These are phyloP conservation scores for Amphiprion percula DNA, from an alignment of 2,113 vertebrate genomes.

Conservation along the genomic window DNA sequence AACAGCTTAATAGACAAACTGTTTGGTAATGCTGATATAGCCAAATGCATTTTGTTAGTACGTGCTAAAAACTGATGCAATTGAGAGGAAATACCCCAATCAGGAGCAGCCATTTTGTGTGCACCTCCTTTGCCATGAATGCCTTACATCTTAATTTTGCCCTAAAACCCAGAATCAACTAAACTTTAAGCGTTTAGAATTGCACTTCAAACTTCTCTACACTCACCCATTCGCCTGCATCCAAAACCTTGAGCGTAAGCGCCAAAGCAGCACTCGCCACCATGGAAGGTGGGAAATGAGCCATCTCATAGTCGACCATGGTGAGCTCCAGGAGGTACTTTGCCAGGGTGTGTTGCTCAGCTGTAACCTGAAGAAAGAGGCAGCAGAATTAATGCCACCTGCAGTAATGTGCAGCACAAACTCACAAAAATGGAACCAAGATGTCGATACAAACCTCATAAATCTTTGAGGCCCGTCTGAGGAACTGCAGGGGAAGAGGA, in stretches of 20 bases:
- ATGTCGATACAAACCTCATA: constrained; percentile 79
- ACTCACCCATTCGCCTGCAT: constrained; percentile 87
- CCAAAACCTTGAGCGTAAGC: constrained; percentile 86
- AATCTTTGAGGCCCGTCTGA: constrained; percentile 87
- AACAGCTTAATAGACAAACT: too few relatives aligned
- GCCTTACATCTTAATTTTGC: too few relatives aligned
- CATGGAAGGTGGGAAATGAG: constrained; percentile 88
- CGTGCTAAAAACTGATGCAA: too few relatives aligned
- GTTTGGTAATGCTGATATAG: too few relatives aligned
- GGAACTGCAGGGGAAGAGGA: constrained; percentile 88
- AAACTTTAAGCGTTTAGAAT: too few relatives aligned
- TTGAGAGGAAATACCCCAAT: too few relatives aligned
- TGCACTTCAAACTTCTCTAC: background rate
- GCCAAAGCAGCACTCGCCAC: constrained; percentile 88
- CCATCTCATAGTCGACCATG: constrained; percentile 90
- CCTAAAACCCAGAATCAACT: too few relatives aligned
- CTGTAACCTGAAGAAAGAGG: constrained; percentile 79
- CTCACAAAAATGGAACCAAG: background rate
- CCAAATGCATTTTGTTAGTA: too few relatives aligned
- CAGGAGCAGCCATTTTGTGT: too few relatives aligned
- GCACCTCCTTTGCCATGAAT: too few relatives aligned
- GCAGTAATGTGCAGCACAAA: background rate
- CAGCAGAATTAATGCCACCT: background rate
- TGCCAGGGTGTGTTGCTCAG: constrained; percentile 86
- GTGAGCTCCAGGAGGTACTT: constrained; percentile 91